Base-by-base conservation (phyloP, 1,140 invertebrate genomes). In the Meloidogyne chitwoodi region DNA sequence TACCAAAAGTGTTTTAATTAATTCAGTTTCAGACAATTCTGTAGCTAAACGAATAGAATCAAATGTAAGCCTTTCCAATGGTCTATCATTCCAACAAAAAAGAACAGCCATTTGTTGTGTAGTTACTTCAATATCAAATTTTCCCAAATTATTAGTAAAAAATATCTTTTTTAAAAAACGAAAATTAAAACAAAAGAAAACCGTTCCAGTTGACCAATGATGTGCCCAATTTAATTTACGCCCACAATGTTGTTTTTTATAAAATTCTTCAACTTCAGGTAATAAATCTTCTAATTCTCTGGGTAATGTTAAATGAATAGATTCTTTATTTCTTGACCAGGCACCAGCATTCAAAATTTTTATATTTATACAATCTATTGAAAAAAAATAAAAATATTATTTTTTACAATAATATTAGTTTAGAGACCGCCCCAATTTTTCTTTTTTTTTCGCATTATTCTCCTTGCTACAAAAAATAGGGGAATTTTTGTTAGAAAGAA, bases 91-190 rank as follows among this genome's bases (percentile, higher is more conserved):
- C 95, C 95, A 99, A 11, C 94, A 94, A 89, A 98, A 98, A 24
- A 99, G 89, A n/a, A 99, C 95, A 73, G 95, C 94, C 94, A 98
- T 97, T 92, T 99, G 97, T 88, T 98, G 98, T 29, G 96, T 98
- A 10, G 96, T 98, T 2, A 99, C 94, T 88, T 99, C 97, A 76
- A 99, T 89, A 89, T 99, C 97, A 89, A 94, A 99, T 83, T 93
- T 92, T 12, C 96, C 95, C 63, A 70, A 38, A 22, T 92, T 91
- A 89, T 96, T 98, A 2, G 91, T 91, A 90, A 98, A 99, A 63
- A 93, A 96, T 79, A 98, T 34, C 76, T 77, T 26, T 38, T 29
- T 22, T n/a, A 19, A 71, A 31, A 69, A 76, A 62, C 63, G 41
- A 38, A 72, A 56, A n/a, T n/a, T n/a, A n/a, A 65, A n/a, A 26